phyloP scores from a whole-genome alignment of 2,888 invertebrate species.

The Biston betularia region DNA sequence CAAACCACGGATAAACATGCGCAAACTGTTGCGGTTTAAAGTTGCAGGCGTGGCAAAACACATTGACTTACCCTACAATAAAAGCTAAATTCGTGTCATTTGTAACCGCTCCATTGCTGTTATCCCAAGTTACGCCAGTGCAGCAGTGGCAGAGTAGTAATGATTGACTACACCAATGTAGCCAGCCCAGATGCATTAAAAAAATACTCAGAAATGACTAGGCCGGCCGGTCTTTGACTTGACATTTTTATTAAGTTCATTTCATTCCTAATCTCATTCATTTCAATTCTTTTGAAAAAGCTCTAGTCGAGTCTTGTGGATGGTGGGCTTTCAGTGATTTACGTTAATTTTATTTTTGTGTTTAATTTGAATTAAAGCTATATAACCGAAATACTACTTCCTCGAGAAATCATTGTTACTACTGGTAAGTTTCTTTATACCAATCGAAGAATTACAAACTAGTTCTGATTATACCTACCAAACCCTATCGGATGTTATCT shows the following conservation, averaged over 20 bases:
- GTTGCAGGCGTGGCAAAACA: too few species aligned
- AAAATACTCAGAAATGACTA: too few species aligned
- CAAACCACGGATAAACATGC: too few species aligned
- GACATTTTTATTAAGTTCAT: not conserved
- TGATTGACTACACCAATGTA: too few species aligned
- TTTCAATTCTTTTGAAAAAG: constrained; percentile 9
- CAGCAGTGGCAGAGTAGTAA: too few species aligned
- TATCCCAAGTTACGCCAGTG: too few species aligned
- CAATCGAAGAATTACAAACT: constrained; percentile 5
- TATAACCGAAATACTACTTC: constrained; percentile 2
- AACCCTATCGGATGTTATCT: constrained; percentile 24
- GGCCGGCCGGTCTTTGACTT: constrained; percentile 4
- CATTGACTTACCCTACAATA: too few species aligned
- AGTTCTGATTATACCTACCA: constrained; percentile 17
- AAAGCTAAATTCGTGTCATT: too few species aligned
- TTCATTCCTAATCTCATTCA: constrained; percentile 1
- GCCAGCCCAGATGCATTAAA: too few species aligned
- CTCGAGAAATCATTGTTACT: not conserved
- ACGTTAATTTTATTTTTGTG: not conserved
- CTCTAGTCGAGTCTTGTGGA: constrained; percentile 14
- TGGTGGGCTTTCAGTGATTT: constrained; percentile 1
- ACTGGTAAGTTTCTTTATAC: constrained; percentile 12
- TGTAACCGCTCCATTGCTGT: too few species aligned
- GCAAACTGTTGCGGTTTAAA: too few species aligned
- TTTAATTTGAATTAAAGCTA: constrained; percentile 2